Conservation (phyloP, 2,113 vertebrate species). For the Leuciscus idus region DNA sequence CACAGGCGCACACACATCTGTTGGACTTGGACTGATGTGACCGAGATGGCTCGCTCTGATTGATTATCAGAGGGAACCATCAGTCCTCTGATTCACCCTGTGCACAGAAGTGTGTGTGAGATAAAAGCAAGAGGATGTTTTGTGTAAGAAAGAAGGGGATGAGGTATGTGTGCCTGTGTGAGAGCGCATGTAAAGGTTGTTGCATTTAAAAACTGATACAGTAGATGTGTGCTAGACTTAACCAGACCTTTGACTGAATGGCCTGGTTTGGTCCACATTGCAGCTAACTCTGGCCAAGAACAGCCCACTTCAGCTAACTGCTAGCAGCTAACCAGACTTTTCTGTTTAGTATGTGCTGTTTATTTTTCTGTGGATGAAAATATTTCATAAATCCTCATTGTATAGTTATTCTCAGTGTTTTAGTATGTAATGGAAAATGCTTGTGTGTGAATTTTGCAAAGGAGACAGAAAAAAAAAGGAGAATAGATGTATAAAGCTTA, state of each 20-base stretch:
- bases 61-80: constrained; percentile 22
- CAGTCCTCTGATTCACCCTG: constrained; percentile 29
- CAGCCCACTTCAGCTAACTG: no score
- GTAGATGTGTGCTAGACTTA: background rate
- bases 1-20: background rate
- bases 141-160: background rate
- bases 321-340: no score
- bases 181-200: background rate
- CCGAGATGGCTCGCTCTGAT: background rate
- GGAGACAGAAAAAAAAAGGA: background rate
- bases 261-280: background rate
- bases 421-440: background rate
- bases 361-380: no score
- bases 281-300: no score
- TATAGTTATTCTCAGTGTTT: background rate
- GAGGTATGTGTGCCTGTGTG: background rate
- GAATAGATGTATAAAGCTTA: background rate
- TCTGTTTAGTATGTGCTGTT: no score
- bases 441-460: background rate
- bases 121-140: background rate
- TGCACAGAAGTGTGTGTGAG: background rate
- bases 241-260: background rate
- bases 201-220: background rate
- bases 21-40: background rate
- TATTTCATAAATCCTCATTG: no score